These are phyloP conservation scores for Thaleichthys pacificus DNA, from an alignment of 2,797 vertebrate species.

Conservation along the genomic window DNA sequence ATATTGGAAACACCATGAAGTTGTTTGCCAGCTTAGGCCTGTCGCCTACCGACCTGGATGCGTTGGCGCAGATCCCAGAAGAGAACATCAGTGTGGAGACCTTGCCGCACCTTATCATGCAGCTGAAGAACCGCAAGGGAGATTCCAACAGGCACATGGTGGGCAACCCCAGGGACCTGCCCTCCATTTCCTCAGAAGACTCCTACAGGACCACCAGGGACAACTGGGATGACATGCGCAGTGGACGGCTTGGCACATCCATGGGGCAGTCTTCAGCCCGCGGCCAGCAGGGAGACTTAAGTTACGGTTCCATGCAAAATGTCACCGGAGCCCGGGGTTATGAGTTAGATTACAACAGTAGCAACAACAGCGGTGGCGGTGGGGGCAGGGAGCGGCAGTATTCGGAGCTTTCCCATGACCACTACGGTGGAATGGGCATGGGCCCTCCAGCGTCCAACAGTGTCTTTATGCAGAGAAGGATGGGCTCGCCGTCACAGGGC, in stretches of 20 bases:
- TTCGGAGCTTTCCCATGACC: conserved; percentile 70
- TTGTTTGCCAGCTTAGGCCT: conserved; percentile 79
- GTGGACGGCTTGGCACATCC: conserved; percentile 58
- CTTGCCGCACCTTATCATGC: conserved; percentile 77
- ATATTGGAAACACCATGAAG: conserved; percentile 79
- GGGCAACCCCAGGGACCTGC: conserved; percentile 36
- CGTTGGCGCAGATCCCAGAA: conserved; percentile 76
- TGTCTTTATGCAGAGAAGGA: conserved; percentile 60
- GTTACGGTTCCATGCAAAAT: conserved; percentile 68
- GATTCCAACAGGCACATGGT: conserved; percentile 55
- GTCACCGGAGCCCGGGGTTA: conserved; percentile 54
- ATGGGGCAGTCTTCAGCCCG: conserved; percentile 57
- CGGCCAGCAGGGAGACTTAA: conserved; percentile 63
- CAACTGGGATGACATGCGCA: conserved; percentile 60
- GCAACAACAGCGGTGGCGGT: conserved; percentile 31
- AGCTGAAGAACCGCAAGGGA: conserved; percentile 76
- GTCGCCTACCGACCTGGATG: conserved; percentile 77
- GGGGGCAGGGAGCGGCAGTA: conserved; percentile 63
- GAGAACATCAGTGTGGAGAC: conserved; percentile 80
- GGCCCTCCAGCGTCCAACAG: conserved; percentile 47
- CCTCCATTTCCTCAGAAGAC: conserved; percentile 61
- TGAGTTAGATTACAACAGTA: conserved; percentile 54
- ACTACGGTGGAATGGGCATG: conserved; percentile 64
- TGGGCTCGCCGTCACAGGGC: conserved; percentile 71
- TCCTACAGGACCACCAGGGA: conserved; percentile 64